These are phyloP conservation scores for Nyctibius bracteatus DNA, from an alignment of 2,113 vertebrate species.

Conservation along the genomic window DNA sequence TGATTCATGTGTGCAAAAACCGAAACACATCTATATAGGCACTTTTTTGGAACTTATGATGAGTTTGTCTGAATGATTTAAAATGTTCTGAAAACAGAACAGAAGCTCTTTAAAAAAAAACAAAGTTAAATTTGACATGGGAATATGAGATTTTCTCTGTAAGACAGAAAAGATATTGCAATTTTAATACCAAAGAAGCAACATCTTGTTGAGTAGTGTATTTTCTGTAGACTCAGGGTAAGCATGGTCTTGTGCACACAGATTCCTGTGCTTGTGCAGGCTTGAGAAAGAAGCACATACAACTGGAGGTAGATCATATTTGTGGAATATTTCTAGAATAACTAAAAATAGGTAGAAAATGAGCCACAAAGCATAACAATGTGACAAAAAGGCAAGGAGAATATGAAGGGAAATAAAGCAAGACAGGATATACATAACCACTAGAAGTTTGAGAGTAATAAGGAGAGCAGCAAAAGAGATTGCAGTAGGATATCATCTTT, in stretches of 20 bases:
- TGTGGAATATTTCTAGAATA: not conserved
- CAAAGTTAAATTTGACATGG: accelerated
- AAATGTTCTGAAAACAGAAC: not conserved
- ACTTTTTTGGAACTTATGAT: accelerated
- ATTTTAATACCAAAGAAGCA: not conserved
- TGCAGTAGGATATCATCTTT: not conserved
- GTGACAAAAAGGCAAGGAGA: not conserved
- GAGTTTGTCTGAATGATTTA: not conserved
- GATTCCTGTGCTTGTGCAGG: not conserved
- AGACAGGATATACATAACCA: not conserved
- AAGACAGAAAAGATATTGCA: not conserved
- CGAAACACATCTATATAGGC: not conserved
- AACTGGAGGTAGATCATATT: not conserved
- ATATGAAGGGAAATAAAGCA: not conserved
- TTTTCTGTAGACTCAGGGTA: not conserved
- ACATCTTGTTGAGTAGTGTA: not conserved
- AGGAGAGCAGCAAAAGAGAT: not conserved
- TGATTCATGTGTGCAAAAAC: not conserved
- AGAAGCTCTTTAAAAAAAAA: not conserved
- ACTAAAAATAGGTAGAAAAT: not conserved
- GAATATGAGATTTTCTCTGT: not conserved
- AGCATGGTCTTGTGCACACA: accelerated
- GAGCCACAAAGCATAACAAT: not conserved
- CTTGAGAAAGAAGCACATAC: not conserved
- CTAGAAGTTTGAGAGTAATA: not conserved